phyloP scores from a whole-genome alignment of 2,113 vertebrate genomes.

The Accipiter virgatus region DNA sequence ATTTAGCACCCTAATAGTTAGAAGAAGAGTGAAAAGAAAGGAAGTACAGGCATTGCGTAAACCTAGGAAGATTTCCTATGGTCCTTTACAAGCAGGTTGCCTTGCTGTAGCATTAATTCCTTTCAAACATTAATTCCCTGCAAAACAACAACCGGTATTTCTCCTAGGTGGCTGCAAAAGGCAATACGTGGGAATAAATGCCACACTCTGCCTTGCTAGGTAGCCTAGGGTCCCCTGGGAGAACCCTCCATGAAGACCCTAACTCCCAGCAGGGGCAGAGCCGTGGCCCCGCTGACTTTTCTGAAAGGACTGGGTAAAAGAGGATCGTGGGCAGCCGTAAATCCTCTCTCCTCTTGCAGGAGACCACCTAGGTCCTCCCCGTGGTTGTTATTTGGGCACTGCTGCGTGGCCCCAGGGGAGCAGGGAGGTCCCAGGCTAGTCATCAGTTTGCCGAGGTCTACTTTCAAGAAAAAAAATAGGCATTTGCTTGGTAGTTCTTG shows the following conservation, averaged over 20 bases:
- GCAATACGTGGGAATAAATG: background rate
- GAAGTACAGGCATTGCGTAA: background rate
- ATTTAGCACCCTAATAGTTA: background rate
- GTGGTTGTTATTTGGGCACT: background rate
- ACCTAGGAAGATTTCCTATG: background rate
- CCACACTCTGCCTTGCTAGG: background rate
- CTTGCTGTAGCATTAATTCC: background rate
- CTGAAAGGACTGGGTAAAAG: background rate
- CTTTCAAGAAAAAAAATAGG: background rate
- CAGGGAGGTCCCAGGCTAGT: background rate
- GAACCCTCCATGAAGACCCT: background rate
- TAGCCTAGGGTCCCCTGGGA: background rate
- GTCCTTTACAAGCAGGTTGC: background rate
- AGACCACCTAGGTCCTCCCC: background rate
- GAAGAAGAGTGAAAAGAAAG: background rate
- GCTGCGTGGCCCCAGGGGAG: background rate
- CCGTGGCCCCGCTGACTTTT: background rate
- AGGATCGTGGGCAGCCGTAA: background rate
- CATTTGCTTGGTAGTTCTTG: background rate
- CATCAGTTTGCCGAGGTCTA: background rate
- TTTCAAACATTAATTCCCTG: background rate
- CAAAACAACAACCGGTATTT: background rate
- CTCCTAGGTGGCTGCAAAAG: background rate
- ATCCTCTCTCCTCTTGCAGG: too few species aligned
- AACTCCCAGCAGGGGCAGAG: rapidly evolving